These are phyloP conservation scores for Somateria mollissima DNA, from an alignment of 2,797 vertebrate genomes.

Conservation along the genomic window DNA sequence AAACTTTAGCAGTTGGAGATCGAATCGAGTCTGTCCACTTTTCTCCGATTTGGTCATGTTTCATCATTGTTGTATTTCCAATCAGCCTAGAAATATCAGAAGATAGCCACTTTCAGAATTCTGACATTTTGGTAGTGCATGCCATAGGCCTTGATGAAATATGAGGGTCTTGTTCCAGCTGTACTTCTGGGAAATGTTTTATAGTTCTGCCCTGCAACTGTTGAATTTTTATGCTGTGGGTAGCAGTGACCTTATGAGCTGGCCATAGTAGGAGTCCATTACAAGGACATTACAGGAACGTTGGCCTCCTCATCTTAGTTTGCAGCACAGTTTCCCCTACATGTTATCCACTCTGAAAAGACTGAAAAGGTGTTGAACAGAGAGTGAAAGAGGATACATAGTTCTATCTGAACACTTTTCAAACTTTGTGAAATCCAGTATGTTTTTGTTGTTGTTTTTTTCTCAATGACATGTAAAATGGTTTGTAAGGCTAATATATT, in stretches of 20 bases:
- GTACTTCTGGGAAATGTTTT: background rate
- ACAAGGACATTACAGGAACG: background rate
- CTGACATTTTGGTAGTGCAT: background rate
- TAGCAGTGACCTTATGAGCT: background rate
- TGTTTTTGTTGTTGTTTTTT: background rate
- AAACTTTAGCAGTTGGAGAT: background rate
- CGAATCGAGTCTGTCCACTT: background rate
- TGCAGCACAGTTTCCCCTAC: background rate
- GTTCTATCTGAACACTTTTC: background rate
- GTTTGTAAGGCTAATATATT: background rate
- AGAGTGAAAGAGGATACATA: background rate
- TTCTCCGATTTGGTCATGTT: accelerated
- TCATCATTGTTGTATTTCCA: background rate
- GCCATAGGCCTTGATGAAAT: background rate
- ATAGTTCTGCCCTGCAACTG: background rate
- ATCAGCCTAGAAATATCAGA: background rate
- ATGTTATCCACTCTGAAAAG: background rate
- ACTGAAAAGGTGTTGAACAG: background rate
- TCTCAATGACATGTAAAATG: background rate
- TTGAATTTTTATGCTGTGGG: background rate
- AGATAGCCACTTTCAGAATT: background rate
- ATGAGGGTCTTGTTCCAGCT: background rate
- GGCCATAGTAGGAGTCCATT: background rate
- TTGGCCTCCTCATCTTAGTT: background rate
- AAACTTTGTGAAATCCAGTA: accelerated